Percentiles rank a stretch among this genome's conserved stretches.
Evolutionary conservation across 1,140 invertebrate species (phyloP).

Genomic region (Aphidius ervi): DNA sequence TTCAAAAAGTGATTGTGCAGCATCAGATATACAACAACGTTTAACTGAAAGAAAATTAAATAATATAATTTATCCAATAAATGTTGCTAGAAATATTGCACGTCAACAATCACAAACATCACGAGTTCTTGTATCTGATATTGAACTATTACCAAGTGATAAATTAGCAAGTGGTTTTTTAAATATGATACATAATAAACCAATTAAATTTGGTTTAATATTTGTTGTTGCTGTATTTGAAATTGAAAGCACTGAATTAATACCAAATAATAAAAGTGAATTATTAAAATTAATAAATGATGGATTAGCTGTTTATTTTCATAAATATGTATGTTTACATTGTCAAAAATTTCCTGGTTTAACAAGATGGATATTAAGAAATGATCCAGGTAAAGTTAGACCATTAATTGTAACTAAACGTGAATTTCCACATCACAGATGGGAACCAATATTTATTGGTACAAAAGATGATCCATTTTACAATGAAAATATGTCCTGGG

Average conservation of each 20-base stretch:
- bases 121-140: constrained; percentile 72
- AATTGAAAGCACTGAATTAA: constrained; percentile 59
- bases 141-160: constrained; percentile 69
- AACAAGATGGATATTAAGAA: constrained; percentile 62
- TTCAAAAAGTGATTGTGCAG: constrained; percentile 35
- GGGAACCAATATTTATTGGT: constrained; percentile 82
- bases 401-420: constrained; percentile 64
- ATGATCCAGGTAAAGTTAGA: constrained; percentile 51
- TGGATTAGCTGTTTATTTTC: constrained; percentile 60
- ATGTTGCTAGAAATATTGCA: constrained; percentile 70
- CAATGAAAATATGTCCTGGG: constrained; percentile 76
- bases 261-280: constrained; percentile 59
- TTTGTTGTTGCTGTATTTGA: constrained; percentile 75
- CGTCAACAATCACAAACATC: constrained; percentile 58
- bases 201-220: constrained; percentile 53
- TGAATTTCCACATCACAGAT: constrained; percentile 69
- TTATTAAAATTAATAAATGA: constrained; percentile 40
- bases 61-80: constrained; percentile 68
- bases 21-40: constrained; percentile 38
- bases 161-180: constrained; percentile 61
- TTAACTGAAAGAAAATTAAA: constrained; percentile 54
- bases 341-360: constrained; percentile 76
- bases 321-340: constrained; percentile 52
- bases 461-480: constrained; percentile 75
- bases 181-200: constrained; percentile 54